Evolutionary conservation across 2,113 vertebrate species (phyloP).

Genomic region (Coregonus clupeaformis): DNA sequence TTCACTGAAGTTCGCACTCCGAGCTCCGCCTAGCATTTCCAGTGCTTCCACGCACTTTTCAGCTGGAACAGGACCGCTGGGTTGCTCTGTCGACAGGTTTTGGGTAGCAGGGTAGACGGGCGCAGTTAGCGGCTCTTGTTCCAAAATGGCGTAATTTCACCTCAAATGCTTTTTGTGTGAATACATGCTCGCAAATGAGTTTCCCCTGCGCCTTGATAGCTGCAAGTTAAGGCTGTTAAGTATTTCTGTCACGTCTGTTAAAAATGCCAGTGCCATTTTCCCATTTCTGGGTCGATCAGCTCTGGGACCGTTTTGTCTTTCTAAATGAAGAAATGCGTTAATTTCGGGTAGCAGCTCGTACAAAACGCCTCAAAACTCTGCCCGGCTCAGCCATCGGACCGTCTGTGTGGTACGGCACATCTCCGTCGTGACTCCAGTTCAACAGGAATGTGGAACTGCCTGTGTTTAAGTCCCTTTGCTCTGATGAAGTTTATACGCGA

Average conservation of each 20-base stretch:
- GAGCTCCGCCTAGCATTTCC: slow-evolving; percentile 23
- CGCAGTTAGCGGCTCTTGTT: neutral
- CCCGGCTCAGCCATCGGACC: slow-evolving; percentile 11
- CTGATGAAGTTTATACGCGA: slow-evolving; percentile 41
- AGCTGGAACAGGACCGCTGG: slow-evolving; percentile 5
- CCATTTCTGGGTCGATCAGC: slow-evolving; percentile 31
- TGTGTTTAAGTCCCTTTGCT: slow-evolving; percentile 22
- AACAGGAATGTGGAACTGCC: slow-evolving; percentile 26
- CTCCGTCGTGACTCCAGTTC: slow-evolving; percentile 22
- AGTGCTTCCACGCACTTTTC: slow-evolving; percentile 11
- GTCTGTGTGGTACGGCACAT: slow-evolving; percentile 42
- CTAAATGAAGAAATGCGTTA: slow-evolving; percentile 16
- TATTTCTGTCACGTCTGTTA: slow-evolving; percentile 27
- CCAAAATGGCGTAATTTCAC: slow-evolving; percentile 1
- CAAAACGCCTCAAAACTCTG: slow-evolving; percentile 34
- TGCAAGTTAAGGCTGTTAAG: slow-evolving; percentile 28
- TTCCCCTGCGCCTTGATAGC: slow-evolving; percentile 38
- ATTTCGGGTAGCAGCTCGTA: slow-evolving; percentile 26
- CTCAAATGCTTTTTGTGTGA: slow-evolving; percentile 14
- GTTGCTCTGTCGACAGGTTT: slow-evolving; percentile 21
- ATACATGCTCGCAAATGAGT: slow-evolving; percentile 35
- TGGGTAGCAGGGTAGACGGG: slow-evolving; percentile 10
- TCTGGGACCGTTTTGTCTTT: slow-evolving; percentile 24
- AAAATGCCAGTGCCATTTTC: slow-evolving; percentile 37
- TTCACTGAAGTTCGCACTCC: neutral